Percentiles rank a stretch among this genome's conserved stretches.
phyloP scores from a whole-genome alignment of 2,888 invertebrate species.

The Melanophora roralis region DNA sequence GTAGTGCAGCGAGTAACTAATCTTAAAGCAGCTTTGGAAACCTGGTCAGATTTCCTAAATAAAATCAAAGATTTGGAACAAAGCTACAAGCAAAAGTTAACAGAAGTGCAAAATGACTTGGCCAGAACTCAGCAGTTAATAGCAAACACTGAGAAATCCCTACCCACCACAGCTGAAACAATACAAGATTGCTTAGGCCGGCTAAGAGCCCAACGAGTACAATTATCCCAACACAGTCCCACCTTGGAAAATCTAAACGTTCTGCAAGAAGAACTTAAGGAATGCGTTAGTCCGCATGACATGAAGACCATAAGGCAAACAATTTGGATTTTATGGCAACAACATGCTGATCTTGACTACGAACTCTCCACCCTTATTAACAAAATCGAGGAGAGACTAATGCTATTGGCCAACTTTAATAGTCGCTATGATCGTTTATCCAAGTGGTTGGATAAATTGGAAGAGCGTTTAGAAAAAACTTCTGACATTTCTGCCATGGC shows the following conservation, averaged over 20 bases:
- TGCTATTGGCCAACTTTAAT: slow-evolving; percentile 84
- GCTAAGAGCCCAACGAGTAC: slow-evolving; percentile 81
- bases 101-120: slow-evolving; percentile 81
- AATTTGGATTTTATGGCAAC: slow-evolving; percentile 87
- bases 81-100: slow-evolving; percentile 82
- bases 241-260: slow-evolving; percentile 85
- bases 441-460: slow-evolving; percentile 84
- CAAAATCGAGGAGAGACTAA: slow-evolving; percentile 85
- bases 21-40: slow-evolving; percentile 86
- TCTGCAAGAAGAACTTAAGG: slow-evolving; percentile 88
- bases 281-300: slow-evolving; percentile 89
- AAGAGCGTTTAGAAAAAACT: slow-evolving; percentile 82
- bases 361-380: slow-evolving; percentile 85
- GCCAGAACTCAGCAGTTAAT: slow-evolving; percentile 82
- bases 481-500: slow-evolving; percentile 79
- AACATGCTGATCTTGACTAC: slow-evolving; percentile 88
- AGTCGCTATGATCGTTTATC: slow-evolving; percentile 82
- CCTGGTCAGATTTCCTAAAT: slow-evolving; percentile 87
- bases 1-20: slow-evolving; percentile 87
- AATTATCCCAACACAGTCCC: slow-evolving; percentile 76
- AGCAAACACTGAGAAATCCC: slow-evolving; percentile 79
- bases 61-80: slow-evolving; percentile 82
- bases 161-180: slow-evolving; percentile 80
- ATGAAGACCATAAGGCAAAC: slow-evolving; percentile 88
- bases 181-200: slow-evolving; percentile 82